Evolutionary conservation across 2,888 invertebrate species (phyloP).

Genomic region (Prosapia bicincta): DNA sequence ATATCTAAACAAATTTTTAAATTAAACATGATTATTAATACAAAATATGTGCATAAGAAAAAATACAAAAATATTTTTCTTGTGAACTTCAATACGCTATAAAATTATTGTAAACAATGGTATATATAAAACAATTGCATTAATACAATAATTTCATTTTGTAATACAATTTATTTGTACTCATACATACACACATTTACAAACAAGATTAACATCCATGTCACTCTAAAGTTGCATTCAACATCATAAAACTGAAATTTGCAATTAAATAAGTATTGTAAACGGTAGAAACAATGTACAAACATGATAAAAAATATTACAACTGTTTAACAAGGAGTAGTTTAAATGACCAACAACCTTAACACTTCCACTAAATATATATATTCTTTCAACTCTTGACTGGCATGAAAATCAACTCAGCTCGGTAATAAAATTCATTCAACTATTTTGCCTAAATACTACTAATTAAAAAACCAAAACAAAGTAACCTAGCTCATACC

Average conservation of each 20-base stretch:
- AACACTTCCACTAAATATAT: neutral
- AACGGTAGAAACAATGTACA: neutral
- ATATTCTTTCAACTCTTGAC: conserved; percentile 3
- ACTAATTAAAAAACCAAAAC: conserved; percentile 22
- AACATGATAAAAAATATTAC: neutral
- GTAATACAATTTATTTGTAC: neutral
- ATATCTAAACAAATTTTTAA: neutral
- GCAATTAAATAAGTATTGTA: conserved; percentile 15
- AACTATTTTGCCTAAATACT: conserved; percentile 20
- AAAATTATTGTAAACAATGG: neutral
- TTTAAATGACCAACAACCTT: neutral
- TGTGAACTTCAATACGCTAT: neutral
- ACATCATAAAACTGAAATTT: too few relatives aligned
- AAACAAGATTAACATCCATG: too few relatives aligned
- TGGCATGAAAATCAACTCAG: conserved; percentile 27
- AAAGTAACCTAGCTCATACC: neutral
- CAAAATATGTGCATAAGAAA: neutral
- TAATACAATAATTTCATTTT: neutral
- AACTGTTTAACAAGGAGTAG: neutral
- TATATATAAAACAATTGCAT: neutral
- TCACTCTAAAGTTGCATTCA: too few relatives aligned
- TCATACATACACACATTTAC: neutral
- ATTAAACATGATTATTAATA: neutral
- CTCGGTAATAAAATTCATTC: conserved; percentile 15
- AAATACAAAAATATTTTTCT: neutral